Base-by-base conservation (phyloP, 2,797 vertebrate species). In the Anguilla pacifica region DNA sequence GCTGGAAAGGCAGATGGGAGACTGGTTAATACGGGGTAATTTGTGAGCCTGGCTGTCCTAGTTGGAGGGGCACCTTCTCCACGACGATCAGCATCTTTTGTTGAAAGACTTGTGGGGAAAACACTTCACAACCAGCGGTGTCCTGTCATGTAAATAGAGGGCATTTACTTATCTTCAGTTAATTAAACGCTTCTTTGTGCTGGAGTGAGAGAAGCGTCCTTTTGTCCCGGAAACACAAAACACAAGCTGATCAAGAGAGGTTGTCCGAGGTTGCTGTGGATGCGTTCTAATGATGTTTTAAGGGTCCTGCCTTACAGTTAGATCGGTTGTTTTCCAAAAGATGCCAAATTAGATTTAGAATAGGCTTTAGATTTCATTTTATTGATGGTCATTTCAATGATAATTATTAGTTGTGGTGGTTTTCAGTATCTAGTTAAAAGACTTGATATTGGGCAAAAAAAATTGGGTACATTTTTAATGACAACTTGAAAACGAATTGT, bases 131-230 rank as follows among this genome's bases (percentile, higher is more conserved):
- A 92, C 91, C 88, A 94, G 92, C 91, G 95, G 93, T 94, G 92
- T 94, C 94, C 91, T 64, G 31, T 91, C 91, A 86, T 10, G 91
- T 95, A 91, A 94, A 95, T 94, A 22, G 93, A 90, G 90, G 94
- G 94, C 92, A 95, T 95, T 95, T 95, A 94, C 95, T 94, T 92
- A 92, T 91, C 93, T 91, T 90, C 93, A 95, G 92, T 93, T 96
- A 94, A 96, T 96, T 95, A 96, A 95, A 95, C 85, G 89, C 92
- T 89, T 92, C 93, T 94, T 94, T 94, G 92, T 95, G 90, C 92
- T 91, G 87, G 92, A 86, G 15, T 55, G 90, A 93, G 67, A 91
- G 86, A 19, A 49, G 72, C 13, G 90, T 88, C 87, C 89, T 87
- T 94, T 95, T 95, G 93, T 95, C 39, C 94, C 89, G 89, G 86